Evolutionary conservation across 2,888 invertebrate species (phyloP).

Genomic region (Amblyjoppa proteus): DNA sequence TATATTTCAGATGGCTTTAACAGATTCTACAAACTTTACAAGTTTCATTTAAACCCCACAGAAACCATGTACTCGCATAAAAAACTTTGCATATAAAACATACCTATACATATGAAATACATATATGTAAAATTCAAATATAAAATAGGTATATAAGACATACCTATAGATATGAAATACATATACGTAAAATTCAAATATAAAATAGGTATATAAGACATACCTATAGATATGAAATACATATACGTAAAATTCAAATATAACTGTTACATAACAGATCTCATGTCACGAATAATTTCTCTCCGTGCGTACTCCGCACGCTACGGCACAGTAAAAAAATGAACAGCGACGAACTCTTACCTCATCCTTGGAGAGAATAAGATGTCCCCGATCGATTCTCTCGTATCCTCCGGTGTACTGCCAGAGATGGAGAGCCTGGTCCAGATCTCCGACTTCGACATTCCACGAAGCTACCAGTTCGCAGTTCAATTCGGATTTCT

Average conservation of each 20-base stretch:
- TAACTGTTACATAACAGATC: neutral
- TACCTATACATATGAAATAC: too few species aligned
- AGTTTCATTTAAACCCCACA: too few species aligned
- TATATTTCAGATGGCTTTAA: too few species aligned
- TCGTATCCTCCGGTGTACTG: constrained; percentile 97
- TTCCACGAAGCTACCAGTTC: constrained; percentile 98
- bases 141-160: neutral
- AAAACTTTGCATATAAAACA: neutral
- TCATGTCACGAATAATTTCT: neutral
- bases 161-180: too few species aligned
- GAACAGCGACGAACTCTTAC: constrained; percentile 83
- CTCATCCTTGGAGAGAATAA: constrained; percentile 89
- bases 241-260: neutral
- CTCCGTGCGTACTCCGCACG: neutral
- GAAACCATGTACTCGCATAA: neutral
- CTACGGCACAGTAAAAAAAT: constrained; percentile 1
- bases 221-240: too few species aligned
- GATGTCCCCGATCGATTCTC: constrained; percentile 92
- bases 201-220: neutral
- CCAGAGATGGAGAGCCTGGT: constrained; percentile 99
- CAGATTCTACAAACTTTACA: too few species aligned
- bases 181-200: neutral
- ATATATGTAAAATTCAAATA: neutral
- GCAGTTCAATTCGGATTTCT: constrained; percentile 91
- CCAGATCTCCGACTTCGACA: constrained; percentile 98